Evolutionary conservation across 2,888 invertebrate genomes (phyloP).

Genomic region (Drosophila pseudotakahashii): DNA sequence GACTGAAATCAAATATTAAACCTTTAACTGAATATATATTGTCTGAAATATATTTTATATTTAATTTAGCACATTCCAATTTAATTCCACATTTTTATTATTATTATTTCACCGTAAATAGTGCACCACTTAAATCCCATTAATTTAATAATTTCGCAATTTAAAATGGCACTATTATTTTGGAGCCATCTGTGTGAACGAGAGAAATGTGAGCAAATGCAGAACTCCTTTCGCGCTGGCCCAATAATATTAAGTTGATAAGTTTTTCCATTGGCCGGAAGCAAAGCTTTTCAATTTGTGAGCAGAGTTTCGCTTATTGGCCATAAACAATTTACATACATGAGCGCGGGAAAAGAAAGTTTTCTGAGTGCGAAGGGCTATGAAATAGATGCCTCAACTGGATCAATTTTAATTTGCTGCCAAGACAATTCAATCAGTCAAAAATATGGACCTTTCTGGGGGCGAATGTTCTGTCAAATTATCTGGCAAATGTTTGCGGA

Average conservation of each 20-base stretch:
- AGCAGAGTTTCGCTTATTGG: constrained; percentile 30
- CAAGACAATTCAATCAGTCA: constrained; percentile 60
- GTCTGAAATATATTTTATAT: too few species aligned
- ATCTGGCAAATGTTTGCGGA: constrained; percentile 38
- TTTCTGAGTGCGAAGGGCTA: not conserved
- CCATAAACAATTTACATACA: constrained; percentile 41
- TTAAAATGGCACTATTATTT: not conserved
- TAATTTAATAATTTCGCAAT: not conserved
- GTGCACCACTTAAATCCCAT: too few species aligned
- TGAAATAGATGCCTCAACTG: constrained; percentile 34
- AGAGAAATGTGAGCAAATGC: not conserved
- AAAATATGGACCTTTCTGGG: not conserved
- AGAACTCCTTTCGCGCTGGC: constrained; percentile 1
- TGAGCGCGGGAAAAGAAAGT: constrained; percentile 1
- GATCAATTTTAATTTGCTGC: constrained; percentile 61
- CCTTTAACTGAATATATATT: too few species aligned
- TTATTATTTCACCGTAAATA: too few species aligned
- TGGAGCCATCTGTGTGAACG: not conserved
- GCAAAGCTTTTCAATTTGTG: constrained; percentile 20
- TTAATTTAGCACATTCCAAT: too few species aligned
- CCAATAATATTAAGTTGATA: constrained; percentile 27
- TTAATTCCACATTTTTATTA: too few species aligned
- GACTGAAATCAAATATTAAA: not conserved
- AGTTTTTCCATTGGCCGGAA: constrained; percentile 16
- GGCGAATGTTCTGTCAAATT: constrained; percentile 17